These are phyloP conservation scores for Oreohelix idahoensis DNA, from an alignment of 1,140 invertebrate genomes.

Conservation along the genomic window DNA sequence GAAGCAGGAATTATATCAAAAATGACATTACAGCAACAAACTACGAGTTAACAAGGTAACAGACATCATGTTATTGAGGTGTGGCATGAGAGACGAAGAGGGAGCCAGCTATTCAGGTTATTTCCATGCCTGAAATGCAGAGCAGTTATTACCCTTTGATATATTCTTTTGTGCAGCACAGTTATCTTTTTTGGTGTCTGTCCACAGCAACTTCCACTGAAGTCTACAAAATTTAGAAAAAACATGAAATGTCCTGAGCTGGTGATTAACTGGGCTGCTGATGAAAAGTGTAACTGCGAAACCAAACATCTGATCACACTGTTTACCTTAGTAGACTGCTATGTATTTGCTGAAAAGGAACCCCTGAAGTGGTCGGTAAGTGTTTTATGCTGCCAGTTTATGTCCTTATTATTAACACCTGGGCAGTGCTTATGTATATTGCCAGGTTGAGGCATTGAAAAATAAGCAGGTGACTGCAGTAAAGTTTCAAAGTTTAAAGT, in stretches of 20 bases:
- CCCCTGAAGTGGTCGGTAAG: conserved; percentile 63
- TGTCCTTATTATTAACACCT: background rate
- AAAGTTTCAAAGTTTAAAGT: no score
- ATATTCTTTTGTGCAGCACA: no score
- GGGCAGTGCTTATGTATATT: background rate
- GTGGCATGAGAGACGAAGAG: no score
- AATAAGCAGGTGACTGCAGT: no score
- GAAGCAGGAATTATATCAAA: no score
- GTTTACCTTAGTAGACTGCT: conserved; percentile 57
- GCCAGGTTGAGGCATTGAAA: background rate
- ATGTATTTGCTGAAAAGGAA: conserved; percentile 46
- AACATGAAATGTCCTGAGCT: conserved; percentile 55
- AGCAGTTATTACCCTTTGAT: no score
- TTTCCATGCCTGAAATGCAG: no score
- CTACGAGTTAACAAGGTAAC: no score
- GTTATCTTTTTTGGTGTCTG: background rate
- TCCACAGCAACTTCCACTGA: conserved; percentile 52
- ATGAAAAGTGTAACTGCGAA: conserved; percentile 34
- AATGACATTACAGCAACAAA: no score
- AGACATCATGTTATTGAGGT: no score
- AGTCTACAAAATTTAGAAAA: conserved; percentile 45
- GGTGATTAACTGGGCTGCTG: conserved; percentile 51
- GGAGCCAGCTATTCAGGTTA: no score
- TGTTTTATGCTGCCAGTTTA: background rate
- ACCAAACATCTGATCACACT: conserved; percentile 56